phyloP scores from a whole-genome alignment of 2,113 vertebrate species.

The Brachypteracias leptosomus region DNA sequence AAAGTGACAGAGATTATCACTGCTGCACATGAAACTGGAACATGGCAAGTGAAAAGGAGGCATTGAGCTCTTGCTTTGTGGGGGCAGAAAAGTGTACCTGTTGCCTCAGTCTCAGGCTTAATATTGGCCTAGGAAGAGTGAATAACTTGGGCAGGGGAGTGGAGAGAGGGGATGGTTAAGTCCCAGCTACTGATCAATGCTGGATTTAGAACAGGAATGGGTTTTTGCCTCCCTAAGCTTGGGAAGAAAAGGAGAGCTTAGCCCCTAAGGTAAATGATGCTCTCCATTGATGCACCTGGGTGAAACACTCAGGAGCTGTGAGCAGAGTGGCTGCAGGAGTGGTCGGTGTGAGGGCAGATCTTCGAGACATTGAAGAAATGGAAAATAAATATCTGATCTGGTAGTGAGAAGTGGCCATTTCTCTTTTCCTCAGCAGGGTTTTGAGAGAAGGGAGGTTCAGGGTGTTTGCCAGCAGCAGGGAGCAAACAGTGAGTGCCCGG shows the following conservation, averaged over 20 bases:
- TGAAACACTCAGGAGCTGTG: not conserved
- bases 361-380: not conserved
- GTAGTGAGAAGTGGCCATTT: not conserved
- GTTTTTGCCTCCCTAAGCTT: not conserved
- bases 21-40: not conserved
- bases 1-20: conserved; percentile 58
- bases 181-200: not conserved
- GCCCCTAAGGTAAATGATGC: not conserved
- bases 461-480: not conserved
- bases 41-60: conserved; percentile 22
- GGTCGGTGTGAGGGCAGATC: not conserved
- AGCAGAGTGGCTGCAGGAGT: not conserved
- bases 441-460: not conserved
- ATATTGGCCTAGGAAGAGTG: not conserved
- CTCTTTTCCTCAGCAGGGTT: not conserved
- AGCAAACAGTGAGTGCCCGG: not conserved
- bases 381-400: not conserved
- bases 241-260: not conserved
- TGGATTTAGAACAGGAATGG: not conserved
- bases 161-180: not conserved
- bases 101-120: not conserved
- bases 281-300: not conserved
- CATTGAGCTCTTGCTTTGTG: not conserved
- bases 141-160: not conserved
- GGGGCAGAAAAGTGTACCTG: not conserved